Evolutionary conservation across 2,113 vertebrate genomes (phyloP), one percentile per base, ranked within the genome.

Genomic region (Gila orcuttii): DNA sequence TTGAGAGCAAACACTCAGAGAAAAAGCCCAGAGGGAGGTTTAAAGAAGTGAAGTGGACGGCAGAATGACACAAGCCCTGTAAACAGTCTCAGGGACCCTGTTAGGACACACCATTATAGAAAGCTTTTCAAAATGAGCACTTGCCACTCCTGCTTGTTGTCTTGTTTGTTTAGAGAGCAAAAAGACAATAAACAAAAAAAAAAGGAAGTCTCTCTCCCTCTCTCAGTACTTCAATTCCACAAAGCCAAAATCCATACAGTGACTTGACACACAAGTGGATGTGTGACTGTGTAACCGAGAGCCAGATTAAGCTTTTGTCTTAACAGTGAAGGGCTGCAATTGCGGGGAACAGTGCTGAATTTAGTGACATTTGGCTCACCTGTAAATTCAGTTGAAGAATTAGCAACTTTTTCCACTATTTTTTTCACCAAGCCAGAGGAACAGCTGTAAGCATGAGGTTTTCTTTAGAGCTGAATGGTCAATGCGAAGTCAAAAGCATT

Each of bases 31-130:
- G 55, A n/a, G 17, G 19, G 50, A 31, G 50, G 60, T 68, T 69
- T 47, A 85, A 60, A 78, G 55, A 82, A 82, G 57, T 79, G 74
- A 88, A 68, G 39, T 79, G 79, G 64, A 31, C 81, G 31, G 47
- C 33, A 66, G 21, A 66, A 85, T 7, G 5, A 59, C 57, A 79
- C 28, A 52, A 69, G 75, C 6, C 60, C 39, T 2, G 39, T 79
- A 59, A 69, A 73, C 39, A 59, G 45, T 85, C 71, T 52, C 33
- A 36, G 59, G 42, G 17, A 62, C 78, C 62, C 57, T 45, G 39
- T 36, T 21, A 28, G 31, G 33, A 69, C 25, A 28, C 66, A 42
- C 36, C 47, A 19, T 52, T 36, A 55, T 31, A 81, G 68, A 79
- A 25, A 75, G 33, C 7, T 85, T 47, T 74, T 57, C 17, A 8